Evolutionary conservation across 2,797 vertebrate genomes (phyloP).

Genomic region (Sorex maritimensis): DNA sequence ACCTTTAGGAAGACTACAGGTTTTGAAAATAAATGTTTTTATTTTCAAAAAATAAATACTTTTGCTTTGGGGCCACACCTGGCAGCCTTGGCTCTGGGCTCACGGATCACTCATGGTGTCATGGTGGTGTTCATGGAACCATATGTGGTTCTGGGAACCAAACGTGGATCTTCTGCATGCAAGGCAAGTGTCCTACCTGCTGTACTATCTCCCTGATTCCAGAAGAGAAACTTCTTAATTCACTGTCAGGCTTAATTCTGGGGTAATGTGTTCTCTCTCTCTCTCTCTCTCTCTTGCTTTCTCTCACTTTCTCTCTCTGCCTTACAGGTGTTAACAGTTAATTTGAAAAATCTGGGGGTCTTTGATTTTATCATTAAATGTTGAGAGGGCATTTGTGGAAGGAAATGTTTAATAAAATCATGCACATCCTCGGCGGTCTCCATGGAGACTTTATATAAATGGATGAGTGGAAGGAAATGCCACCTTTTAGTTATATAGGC

Average conservation of each 20-base stretch:
- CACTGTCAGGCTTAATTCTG: conserved; percentile 35
- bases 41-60: conserved; percentile 12
- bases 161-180: too few relatives aligned
- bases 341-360: neutral
- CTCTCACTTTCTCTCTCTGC: neutral
- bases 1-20: neutral
- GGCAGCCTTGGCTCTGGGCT: too few relatives aligned
- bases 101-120: too few relatives aligned
- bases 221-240: conserved; percentile 12
- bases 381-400: conserved; percentile 62
- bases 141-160: too few relatives aligned
- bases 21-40: conserved; percentile 61
- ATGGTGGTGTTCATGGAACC: too few relatives aligned
- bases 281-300: too few relatives aligned
- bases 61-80: too few relatives aligned
- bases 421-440: conserved; percentile 10
- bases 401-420: conserved; percentile 55
- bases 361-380: conserved; percentile 62
- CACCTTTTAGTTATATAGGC: conserved; percentile 1
- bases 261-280: conserved; percentile 30
- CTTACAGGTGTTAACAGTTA: conserved; percentile 9
- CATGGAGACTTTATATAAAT: conserved; percentile 1
- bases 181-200: too few relatives aligned
- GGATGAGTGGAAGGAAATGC: neutral
- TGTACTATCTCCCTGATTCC: too few relatives aligned